Evolutionary conservation across 2,113 vertebrate genomes (phyloP).

Genomic region (Corvus cornix): DNA sequence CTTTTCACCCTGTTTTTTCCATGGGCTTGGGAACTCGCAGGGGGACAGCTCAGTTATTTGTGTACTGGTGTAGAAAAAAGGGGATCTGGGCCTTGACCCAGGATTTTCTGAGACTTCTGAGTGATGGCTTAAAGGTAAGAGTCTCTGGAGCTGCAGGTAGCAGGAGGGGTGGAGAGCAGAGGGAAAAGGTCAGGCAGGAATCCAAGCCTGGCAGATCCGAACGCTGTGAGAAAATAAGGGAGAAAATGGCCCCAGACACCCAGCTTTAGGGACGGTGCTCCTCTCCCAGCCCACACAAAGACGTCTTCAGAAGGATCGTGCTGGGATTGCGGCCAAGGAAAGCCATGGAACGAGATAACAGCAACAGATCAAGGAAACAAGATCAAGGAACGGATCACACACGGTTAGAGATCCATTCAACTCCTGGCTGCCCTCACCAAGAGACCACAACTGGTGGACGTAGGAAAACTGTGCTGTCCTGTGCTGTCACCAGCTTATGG

Average conservation of each 20-base stretch:
- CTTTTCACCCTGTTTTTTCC: constrained; percentile 20
- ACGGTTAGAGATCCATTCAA: not conserved
- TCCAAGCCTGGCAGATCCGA: not conserved
- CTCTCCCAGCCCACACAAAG: not conserved
- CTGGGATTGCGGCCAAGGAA: not conserved
- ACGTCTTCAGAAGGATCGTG: not conserved
- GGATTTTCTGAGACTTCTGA: not conserved
- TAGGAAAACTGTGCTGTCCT: accelerated
- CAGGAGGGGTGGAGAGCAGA: not conserved
- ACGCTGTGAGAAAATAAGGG: not conserved
- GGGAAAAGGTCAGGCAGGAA: not conserved
- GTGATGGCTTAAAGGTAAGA: not conserved
- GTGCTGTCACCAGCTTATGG: not conserved
- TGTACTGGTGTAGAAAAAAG: not conserved
- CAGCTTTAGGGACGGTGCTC: not conserved
- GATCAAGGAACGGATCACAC: not conserved
- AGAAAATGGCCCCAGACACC: not conserved
- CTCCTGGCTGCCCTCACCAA: not conserved
- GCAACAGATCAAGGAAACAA: not conserved
- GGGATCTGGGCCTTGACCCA: not conserved
- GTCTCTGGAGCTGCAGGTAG: not conserved
- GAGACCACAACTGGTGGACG: not conserved
- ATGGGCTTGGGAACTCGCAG: not conserved
- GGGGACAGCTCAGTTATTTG: not conserved
- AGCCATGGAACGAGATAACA: not conserved